Conservation (phyloP, 2,113 vertebrate species). For the Numida meleagris region DNA sequence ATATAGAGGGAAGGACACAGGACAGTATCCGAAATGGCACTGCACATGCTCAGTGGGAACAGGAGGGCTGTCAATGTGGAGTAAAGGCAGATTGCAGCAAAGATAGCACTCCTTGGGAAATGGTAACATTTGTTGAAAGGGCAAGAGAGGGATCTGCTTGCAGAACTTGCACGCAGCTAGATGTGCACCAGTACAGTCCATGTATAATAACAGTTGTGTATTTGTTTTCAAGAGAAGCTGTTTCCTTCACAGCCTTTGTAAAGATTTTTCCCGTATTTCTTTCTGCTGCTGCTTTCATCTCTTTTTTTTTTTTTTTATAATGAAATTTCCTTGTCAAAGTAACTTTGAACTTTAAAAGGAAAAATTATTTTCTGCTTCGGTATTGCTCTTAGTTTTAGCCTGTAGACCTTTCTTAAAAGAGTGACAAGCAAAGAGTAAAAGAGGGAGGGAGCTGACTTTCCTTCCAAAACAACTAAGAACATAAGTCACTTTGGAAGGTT, state of each 20-base stretch:
- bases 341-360: background rate
- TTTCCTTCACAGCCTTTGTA: background rate
- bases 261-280: background rate
- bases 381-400: background rate
- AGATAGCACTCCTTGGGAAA: background rate
- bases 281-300: background rate
- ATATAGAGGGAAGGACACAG: background rate
- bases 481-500: background rate
- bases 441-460: background rate
- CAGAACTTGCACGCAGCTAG: background rate
- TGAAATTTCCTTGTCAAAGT: background rate
- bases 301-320: background rate
- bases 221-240: background rate
- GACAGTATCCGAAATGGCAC: conserved; percentile 2
- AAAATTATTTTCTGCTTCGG: background rate
- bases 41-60: background rate
- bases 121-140: conserved; percentile 53
- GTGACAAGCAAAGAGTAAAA: background rate
- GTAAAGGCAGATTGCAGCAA: background rate
- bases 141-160: background rate
- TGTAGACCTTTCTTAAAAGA: background rate
- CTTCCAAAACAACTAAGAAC: background rate
- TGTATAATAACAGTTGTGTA: background rate
- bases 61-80: background rate
- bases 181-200: background rate